phyloP scores from a whole-genome alignment of 2,797 vertebrate species.

The Hybognathus amarus region DNA sequence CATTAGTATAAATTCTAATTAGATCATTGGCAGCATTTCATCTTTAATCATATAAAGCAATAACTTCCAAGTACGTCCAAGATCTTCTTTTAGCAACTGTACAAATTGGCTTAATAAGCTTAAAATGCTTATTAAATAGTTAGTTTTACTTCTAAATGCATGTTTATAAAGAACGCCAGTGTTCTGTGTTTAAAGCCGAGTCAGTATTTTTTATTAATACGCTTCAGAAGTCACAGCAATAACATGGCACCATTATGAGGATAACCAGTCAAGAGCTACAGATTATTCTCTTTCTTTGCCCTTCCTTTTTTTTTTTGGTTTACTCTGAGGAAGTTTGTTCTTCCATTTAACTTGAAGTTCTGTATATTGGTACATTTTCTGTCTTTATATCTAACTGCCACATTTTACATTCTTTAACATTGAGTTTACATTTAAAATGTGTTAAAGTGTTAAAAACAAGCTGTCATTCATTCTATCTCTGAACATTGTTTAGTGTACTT shows the following conservation, averaged over 20 bases:
- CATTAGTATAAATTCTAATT: background rate
- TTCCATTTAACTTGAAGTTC: background rate
- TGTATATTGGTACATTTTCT: background rate
- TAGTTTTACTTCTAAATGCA: conserved; percentile 2
- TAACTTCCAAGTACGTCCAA: background rate
- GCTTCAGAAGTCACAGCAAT: background rate
- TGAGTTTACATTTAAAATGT: background rate
- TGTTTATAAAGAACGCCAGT: background rate
- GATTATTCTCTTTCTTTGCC: background rate
- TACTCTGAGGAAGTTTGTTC: background rate
- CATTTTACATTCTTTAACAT: background rate
- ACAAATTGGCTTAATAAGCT: background rate
- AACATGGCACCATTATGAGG: background rate
- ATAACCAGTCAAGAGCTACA: background rate
- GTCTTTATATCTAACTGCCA: background rate
- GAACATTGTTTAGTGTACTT: background rate
- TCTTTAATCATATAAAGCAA: background rate
- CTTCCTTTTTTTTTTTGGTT: background rate
- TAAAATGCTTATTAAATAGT: background rate
- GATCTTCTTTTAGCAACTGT: background rate
- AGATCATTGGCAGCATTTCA: background rate
- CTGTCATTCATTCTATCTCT: background rate
- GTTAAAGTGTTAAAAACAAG: background rate
- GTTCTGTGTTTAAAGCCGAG: background rate
- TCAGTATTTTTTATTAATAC: background rate